phyloP scores from a whole-genome alignment of 2,797 vertebrate species.

The Melanotaenia parkinsoni region DNA sequence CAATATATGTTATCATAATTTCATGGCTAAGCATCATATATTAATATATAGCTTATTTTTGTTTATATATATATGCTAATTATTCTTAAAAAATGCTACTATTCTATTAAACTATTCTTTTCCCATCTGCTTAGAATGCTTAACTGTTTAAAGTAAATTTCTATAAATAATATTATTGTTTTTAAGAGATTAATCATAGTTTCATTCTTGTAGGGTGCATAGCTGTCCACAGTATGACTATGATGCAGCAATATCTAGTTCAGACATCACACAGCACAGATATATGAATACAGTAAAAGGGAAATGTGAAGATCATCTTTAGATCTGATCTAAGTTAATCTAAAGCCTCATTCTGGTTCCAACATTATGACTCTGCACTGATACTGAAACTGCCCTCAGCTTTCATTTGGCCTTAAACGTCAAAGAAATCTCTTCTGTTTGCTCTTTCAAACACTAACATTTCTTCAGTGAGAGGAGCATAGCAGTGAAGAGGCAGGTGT shows the following conservation, averaged over 20 bases:
- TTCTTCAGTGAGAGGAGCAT: neutral
- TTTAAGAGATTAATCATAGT: neutral
- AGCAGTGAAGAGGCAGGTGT: conserved; percentile 10
- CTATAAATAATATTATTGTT: neutral
- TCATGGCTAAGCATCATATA: neutral
- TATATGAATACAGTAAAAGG: neutral
- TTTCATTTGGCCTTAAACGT: neutral
- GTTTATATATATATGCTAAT: neutral
- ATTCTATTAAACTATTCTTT: neutral
- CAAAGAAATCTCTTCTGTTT: neutral
- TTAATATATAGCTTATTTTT: neutral
- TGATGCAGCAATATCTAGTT: neutral
- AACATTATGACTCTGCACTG: neutral
- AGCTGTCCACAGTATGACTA: neutral
- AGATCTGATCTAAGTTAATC: neutral
- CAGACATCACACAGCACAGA: neutral
- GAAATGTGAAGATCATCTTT: neutral
- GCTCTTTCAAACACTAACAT: neutral
- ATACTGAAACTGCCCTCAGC: neutral
- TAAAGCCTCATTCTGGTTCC: neutral
- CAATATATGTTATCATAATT: neutral
- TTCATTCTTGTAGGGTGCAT: neutral
- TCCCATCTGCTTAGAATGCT: neutral
- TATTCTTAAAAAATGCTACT: no score
- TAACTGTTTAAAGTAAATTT: neutral